Conservation (phyloP, 1,140 invertebrate genomes). For the Harlomillsia oculata region DNA sequence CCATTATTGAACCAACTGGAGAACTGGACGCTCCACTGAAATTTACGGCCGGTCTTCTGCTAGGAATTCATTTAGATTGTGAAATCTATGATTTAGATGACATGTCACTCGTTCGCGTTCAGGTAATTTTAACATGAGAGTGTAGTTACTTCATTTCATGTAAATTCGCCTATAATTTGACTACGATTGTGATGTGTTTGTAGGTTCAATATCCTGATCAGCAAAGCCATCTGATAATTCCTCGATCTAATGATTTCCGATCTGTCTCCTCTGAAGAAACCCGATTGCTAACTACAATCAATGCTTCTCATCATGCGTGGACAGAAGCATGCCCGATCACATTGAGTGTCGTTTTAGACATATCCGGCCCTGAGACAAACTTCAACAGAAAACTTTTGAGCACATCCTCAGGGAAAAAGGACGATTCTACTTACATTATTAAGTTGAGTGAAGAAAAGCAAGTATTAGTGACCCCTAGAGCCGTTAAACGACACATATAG, state of each 20-base stretch:
- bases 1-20: slow-evolving; percentile 72
- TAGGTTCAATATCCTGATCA: slow-evolving; percentile 82
- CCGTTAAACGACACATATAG: slow-evolving; percentile 71
- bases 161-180: no score
- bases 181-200: no score
- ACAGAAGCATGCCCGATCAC: slow-evolving; percentile 81
- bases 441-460: slow-evolving; percentile 82
- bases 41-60: slow-evolving; percentile 82
- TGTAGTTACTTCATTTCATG: no score
- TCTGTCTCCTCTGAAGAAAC: slow-evolving; percentile 47
- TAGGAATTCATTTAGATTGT: slow-evolving; percentile 74
- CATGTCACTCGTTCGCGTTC: slow-evolving; percentile 61
- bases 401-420: no score
- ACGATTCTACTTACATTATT: slow-evolving; percentile 56
- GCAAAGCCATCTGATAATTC: slow-evolving; percentile 68
- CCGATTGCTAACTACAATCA: slow-evolving; percentile 68
- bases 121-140: no score
- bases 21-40: slow-evolving; percentile 77
- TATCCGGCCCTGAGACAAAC: slow-evolving; percentile 53
- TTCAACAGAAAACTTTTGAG: slow-evolving; percentile 41
- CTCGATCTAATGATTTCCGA: slow-evolving; percentile 50
- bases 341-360: slow-evolving; percentile 67
- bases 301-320: slow-evolving; percentile 80
- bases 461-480: slow-evolving; percentile 77
- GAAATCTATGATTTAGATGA: slow-evolving; percentile 70